phyloP scores from a whole-genome alignment of 2,113 vertebrate species.

The Bubo scandiacus region DNA sequence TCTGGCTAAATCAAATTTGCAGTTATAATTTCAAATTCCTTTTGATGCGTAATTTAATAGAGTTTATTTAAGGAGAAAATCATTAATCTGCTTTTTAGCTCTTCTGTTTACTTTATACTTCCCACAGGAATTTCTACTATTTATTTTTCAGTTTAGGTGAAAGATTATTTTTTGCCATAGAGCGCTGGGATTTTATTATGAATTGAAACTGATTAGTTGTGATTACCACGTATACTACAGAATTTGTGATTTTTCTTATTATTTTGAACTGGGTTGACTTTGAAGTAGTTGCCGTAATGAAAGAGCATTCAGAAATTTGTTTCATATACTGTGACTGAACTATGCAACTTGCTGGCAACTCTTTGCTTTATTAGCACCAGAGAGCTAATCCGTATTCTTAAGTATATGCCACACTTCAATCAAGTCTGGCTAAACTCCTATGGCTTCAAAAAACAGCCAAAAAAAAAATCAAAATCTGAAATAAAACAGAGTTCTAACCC shows the following conservation, averaged over 20 bases:
- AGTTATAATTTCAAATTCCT: background rate
- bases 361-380: background rate
- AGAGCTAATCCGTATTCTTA: background rate
- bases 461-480: background rate
- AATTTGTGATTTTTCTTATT: background rate
- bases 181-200: background rate
- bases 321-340: background rate
- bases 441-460: background rate
- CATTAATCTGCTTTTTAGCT: background rate
- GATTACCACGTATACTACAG: background rate
- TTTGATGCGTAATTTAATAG: background rate
- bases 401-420: background rate
- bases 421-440: background rate
- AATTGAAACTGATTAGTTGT: background rate
- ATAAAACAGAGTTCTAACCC: background rate
- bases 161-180: background rate
- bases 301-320: background rate
- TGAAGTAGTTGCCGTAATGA: background rate
- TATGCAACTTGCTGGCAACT: background rate
- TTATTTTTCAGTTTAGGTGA: background rate
- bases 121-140: background rate
- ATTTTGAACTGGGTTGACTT: background rate
- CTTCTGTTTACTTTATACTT: background rate
- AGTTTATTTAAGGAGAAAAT: background rate
- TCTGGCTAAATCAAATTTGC: background rate